A percentile compares a stretch with the other conserved stretches of the same genome.
Evolutionary conservation across 2,888 invertebrate species (phyloP).

Genomic region (Malachius bipustulatus): DNA sequence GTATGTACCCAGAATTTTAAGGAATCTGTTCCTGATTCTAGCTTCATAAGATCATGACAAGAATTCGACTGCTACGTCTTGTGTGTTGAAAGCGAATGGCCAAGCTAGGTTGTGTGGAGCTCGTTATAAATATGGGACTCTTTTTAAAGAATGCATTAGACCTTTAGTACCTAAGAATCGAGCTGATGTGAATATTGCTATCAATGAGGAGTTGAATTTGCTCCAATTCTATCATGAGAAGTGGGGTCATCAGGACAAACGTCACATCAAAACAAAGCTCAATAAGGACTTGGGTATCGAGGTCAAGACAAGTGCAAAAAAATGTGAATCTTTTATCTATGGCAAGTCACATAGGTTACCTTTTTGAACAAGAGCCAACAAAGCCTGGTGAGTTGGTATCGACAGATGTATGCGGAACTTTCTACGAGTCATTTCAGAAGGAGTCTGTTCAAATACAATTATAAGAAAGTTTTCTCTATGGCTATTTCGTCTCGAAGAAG

Average conservation of each 20-base stretch:
- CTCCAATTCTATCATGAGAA: conserved; percentile 25
- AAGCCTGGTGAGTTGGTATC: too few species aligned
- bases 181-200: conserved; percentile 5
- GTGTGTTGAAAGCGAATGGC: conserved; percentile 16
- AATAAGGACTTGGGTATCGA: too few species aligned
- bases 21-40: conserved; percentile 24
- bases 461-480: conserved; percentile 22
- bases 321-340: conserved; percentile 24
- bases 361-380: conserved; percentile 23
- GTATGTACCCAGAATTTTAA: conserved; percentile 23
- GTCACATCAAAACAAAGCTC: conserved; percentile 23
- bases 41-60: conserved; percentile 20
- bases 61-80: conserved; percentile 17
- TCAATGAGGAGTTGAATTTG: conserved; percentile 1
- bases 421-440: conserved; percentile 16
- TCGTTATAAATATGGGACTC: too few species aligned
- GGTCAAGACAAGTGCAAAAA: conserved; percentile 19
- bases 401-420: conserved; percentile 23
- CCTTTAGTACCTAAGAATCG: conserved; percentile 16
- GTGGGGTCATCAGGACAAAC: conserved; percentile 29
- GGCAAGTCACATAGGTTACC: conserved; percentile 24
- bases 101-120: conserved; percentile 15
- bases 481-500: too few species aligned
- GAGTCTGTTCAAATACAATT: conserved; percentile 17
- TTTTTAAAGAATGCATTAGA: conserved; percentile 20